Base-by-base conservation (phyloP, 2,113 vertebrate species). In the Caretta caretta region DNA sequence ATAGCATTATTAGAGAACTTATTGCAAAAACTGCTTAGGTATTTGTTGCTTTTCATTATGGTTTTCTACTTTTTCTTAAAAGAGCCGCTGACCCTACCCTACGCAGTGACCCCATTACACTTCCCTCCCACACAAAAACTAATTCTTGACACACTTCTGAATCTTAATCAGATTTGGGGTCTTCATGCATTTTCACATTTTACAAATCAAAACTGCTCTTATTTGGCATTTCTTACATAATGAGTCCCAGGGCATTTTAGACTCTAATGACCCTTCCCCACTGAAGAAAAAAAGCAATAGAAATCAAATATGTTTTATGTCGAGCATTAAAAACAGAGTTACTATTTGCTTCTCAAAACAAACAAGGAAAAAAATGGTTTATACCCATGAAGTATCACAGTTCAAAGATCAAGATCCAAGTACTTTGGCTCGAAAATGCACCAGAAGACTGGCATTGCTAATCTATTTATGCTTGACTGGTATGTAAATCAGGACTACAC, bases 331-430 rank as follows among this genome's bases (percentile, higher is more conserved):
- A 48, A 86, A 84, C 3, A 27, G 6, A 46, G 69, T 92, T 65
- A 46, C 80, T 95, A 87, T 35, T 25, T 46, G 38, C n/a, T 83
- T 92, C 27, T 46, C 9, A 65, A 56, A 4, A 17, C 5, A 8
- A 29, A 59, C 56, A 51, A 62, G 12, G 13, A 14, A 62, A 80
- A 80, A 59, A 72, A 16, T 31, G 14, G 11, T 83, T 95, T 83
- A 46, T 75, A 38, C 72, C 76, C 31, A 25, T 14, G 8, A 86
- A 83, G 29, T 20, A 48, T 80, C 76, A 89, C 38, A 90, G 38
- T 27, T 84, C 93, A 91, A 93, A 95, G 89, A 86, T 10, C 88
- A 89, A 95, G 91, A 82, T 62, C 48, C 80, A 91, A 89, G 72
- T 86, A 46, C 35, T 79, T 42, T 81, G 19, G 1, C 29, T 38